phyloP scores from a whole-genome alignment of 2,888 invertebrate species.

The Ormyrus pomaceus region DNA sequence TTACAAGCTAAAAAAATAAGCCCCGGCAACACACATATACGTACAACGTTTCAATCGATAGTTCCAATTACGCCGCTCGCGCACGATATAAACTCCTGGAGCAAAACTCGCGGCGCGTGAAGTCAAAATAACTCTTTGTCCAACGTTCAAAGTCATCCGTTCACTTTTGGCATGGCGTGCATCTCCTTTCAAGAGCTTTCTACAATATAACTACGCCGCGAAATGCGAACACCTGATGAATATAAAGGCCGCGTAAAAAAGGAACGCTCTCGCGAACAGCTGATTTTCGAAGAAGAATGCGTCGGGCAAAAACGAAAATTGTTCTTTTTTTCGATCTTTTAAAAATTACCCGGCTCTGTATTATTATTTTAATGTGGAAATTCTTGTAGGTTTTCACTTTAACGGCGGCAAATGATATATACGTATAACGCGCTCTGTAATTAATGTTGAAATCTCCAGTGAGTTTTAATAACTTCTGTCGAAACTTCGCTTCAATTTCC shows the following conservation, averaged over 20 bases:
- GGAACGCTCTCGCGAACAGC: conserved; percentile 3
- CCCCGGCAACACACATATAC: no score
- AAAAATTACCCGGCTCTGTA: no score
- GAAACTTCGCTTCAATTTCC: neutral
- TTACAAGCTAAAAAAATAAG: no score
- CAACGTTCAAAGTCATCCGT: conserved; percentile 50
- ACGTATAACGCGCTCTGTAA: neutral
- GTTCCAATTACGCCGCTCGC: no score
- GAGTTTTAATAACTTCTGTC: conserved; percentile 3
- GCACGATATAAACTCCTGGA: no score
- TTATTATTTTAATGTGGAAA: no score
- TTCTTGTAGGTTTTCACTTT: no score
- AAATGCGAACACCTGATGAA: conserved; percentile 23
- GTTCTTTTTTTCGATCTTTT: neutral
- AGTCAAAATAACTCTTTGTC: conserved; percentile 44
- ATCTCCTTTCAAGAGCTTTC: conserved; percentile 40
- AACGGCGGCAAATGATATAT: no score
- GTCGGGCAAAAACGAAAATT: neutral
- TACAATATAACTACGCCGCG: neutral
- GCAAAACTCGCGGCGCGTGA: neutral
- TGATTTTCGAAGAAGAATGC: conserved; percentile 3
- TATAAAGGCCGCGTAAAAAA: neutral
- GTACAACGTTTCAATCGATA: no score
- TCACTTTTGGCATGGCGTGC: conserved; percentile 48
- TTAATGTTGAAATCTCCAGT: neutral